A percentile compares a stretch with the other conserved stretches of the same genome.
Conservation (phyloP, 2,797 vertebrate genomes). For the Pangasius krempfi region DNA sequence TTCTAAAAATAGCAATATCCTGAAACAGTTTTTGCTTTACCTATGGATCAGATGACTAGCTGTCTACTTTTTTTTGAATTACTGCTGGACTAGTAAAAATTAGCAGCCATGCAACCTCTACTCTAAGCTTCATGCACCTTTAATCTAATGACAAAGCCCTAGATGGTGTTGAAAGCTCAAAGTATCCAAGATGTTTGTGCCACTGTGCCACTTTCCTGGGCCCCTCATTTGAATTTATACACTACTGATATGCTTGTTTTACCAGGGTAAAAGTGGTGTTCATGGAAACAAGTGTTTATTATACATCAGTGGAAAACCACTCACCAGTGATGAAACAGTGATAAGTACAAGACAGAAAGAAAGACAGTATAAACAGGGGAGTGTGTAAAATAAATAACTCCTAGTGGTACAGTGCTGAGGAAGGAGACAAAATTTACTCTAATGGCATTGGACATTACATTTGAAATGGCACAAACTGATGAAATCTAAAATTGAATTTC, state of each 20-base stretch:
- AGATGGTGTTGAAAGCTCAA: not conserved
- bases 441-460: slow-evolving; percentile 47
- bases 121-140: not conserved
- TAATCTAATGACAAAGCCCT: slow-evolving; percentile 18
- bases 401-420: slow-evolving; percentile 35
- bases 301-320: slow-evolving; percentile 9
- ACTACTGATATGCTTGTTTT: not conserved
- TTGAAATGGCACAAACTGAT: slow-evolving; percentile 47
- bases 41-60: not conserved
- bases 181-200: not conserved
- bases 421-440: slow-evolving; percentile 43
- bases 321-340: slow-evolving; percentile 26
- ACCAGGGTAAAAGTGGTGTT: not conserved
- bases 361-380: slow-evolving; percentile 20
- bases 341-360: slow-evolving; percentile 4
- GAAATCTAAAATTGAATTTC: slow-evolving; percentile 46
- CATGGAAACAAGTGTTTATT: slow-evolving; percentile 12
- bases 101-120: too few species aligned
- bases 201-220: not conserved
- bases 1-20: not conserved
- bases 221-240: not conserved
- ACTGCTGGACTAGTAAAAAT: not conserved
- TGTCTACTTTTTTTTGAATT: not conserved
- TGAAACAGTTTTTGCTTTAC: not conserved
- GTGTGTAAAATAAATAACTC: slow-evolving; percentile 42